These are phyloP conservation scores for Sciurus carolinensis DNA, from an alignment of 2,797 vertebrate genomes.

Conservation along the genomic window DNA sequence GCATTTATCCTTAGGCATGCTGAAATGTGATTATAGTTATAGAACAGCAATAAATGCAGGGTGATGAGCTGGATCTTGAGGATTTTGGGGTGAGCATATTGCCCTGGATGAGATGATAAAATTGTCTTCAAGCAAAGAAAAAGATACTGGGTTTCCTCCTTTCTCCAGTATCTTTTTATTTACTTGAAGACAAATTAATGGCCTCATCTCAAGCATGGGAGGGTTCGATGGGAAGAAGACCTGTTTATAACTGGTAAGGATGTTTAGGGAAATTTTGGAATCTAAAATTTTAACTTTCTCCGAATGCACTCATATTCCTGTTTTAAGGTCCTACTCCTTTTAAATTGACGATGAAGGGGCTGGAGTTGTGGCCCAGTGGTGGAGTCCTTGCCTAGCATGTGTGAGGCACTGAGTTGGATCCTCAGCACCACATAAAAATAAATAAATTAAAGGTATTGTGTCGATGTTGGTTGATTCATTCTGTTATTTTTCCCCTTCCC, in stretches of 20 bases:
- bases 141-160: not conserved
- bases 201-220: not conserved
- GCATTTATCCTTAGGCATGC: not conserved
- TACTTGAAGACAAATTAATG: not conserved
- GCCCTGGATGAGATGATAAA: not conserved
- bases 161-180: not conserved
- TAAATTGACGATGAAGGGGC: not conserved
- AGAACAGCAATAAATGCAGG: not conserved
- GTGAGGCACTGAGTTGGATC: no score
- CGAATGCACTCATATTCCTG: not conserved
- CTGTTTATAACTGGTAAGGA: not conserved
- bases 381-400: no score
- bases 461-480: no score
- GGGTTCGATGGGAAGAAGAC: not conserved
- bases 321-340: not conserved
- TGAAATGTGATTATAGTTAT: not conserved
- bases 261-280: not conserved
- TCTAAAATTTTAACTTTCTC: not conserved
- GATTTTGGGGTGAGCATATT: conserved; percentile 24
- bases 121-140: not conserved
- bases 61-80: not conserved
- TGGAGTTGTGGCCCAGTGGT: no score
- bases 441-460: no score
- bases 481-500: no score
- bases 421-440: no score